Percentiles rank a stretch among this genome's conserved stretches.
Evolutionary conservation across 2,113 vertebrate genomes (phyloP).

Genomic region (Mystacornis crossleyi): DNA sequence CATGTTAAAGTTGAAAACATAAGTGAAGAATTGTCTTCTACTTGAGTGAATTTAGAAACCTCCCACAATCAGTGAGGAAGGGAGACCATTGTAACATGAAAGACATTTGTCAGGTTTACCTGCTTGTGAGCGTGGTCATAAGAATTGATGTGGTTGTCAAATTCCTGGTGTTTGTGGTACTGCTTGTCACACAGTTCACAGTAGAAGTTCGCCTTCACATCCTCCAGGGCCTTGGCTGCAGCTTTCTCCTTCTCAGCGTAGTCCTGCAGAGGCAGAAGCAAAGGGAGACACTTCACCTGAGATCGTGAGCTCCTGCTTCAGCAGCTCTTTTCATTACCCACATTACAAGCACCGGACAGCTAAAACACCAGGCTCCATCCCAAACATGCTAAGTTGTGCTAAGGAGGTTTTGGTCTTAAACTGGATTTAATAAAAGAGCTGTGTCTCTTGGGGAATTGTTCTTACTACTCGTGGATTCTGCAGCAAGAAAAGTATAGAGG

Average conservation of each 20-base stretch:
- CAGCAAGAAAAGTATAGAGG: background rate
- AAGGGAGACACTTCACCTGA: background rate
- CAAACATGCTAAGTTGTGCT: no score
- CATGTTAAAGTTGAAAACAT: background rate
- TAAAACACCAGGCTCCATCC: background rate
- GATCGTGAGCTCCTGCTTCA: background rate
- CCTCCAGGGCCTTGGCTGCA: conserved; percentile 89
- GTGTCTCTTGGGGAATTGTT: background rate
- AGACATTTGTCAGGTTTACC: conserved; percentile 76
- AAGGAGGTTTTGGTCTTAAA: background rate
- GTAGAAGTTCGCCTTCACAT: conserved; percentile 96
- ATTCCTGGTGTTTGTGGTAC: conserved; percentile 98
- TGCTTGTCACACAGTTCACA: conserved; percentile 99
- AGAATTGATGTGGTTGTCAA: conserved; percentile 99
- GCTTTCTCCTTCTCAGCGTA: conserved; percentile 87
- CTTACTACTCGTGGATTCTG: background rate
- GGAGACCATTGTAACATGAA: background rate
- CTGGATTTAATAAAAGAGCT: background rate
- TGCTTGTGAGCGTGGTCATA: conserved; percentile 99
- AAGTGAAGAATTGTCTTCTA: background rate
- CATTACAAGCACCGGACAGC: background rate
- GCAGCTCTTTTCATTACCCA: background rate
- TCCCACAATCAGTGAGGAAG: background rate
- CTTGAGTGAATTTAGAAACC: background rate
- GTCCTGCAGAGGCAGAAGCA: conserved; percentile 81